phyloP scores from a whole-genome alignment of 2,113 vertebrate species.

The Myodes glareolus region DNA sequence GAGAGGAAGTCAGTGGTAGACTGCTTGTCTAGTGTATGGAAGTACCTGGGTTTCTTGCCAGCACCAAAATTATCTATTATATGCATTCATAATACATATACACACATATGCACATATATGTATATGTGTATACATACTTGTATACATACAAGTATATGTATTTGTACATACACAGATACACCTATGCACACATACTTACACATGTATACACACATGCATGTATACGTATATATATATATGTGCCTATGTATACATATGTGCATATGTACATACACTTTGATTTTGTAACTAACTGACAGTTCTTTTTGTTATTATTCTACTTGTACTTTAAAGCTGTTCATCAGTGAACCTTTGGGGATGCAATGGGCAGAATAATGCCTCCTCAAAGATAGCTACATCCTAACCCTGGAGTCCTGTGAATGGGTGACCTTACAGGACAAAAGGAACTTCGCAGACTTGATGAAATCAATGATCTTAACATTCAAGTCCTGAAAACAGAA shows the following conservation, averaged over 20 bases:
- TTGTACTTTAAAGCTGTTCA: not conserved
- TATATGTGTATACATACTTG: not conserved
- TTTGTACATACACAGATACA: too few relatives aligned
- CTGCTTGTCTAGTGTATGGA: not conserved
- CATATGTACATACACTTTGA: not conserved
- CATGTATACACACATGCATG: not conserved
- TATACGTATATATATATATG: not conserved
- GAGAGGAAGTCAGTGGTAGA: not conserved
- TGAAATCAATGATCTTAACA: not conserved
- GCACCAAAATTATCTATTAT: not conserved
- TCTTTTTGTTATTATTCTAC: not conserved
- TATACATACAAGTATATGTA: not conserved
- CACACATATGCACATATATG: not conserved
- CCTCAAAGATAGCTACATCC: not conserved
- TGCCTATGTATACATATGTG: not conserved
- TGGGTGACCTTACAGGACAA: not conserved
- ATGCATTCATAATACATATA: not conserved
- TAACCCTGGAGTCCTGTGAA: not conserved
- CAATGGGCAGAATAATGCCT: not conserved
- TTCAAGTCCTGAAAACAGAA: not conserved
- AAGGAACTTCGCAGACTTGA: not conserved
- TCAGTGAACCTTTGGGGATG: not conserved
- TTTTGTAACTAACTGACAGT: not conserved
- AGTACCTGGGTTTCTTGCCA: not conserved
- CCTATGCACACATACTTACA: not conserved